phyloP scores from a whole-genome alignment of 1,140 invertebrate species.

The Neocloeon triangulifer region DNA sequence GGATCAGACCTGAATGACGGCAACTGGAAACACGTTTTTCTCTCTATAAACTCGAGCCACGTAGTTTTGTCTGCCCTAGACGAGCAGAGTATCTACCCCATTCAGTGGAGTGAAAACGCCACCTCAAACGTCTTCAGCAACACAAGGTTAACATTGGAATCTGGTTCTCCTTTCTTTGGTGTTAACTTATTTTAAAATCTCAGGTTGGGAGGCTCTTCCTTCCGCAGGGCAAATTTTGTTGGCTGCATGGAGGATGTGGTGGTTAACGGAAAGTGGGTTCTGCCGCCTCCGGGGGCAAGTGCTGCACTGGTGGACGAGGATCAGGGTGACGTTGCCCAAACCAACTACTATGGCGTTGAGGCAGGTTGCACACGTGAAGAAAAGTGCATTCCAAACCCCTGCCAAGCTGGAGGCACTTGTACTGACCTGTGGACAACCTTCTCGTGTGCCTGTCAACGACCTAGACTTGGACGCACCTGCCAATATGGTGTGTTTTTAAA shows the following conservation, averaged over 20 bases:
- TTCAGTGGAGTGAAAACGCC: too few relatives aligned
- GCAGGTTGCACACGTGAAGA: constrained; percentile 48
- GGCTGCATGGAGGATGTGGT: constrained; percentile 81
- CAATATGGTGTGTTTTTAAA: constrained; percentile 44
- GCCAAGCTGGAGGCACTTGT: constrained; percentile 63
- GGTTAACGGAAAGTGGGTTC: constrained; percentile 60
- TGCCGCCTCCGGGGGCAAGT: constrained; percentile 8
- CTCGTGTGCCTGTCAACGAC: constrained; percentile 62
- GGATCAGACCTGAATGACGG: constrained; percentile 62
- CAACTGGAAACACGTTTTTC: constrained; percentile 69
- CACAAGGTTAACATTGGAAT: constrained; percentile 36
- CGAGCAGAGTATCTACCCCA: constrained; percentile 72
- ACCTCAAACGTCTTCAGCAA: too few relatives aligned
- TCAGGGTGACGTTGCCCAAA: not conserved
- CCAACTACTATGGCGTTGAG: constrained; percentile 17
- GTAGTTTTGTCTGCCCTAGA: constrained; percentile 64
- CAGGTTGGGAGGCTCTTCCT: too few relatives aligned
- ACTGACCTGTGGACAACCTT: constrained; percentile 76
- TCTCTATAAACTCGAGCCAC: constrained; percentile 66
- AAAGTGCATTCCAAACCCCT: constrained; percentile 71
- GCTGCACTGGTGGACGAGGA: not conserved
- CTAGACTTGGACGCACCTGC: constrained; percentile 67
- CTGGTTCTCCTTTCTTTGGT: not conserved
- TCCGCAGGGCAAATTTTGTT: constrained; percentile 33
- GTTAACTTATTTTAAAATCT: constrained; percentile 5